phyloP scores from a whole-genome alignment of 2,797 vertebrate species.

The Hydrocynus forskahlii region DNA sequence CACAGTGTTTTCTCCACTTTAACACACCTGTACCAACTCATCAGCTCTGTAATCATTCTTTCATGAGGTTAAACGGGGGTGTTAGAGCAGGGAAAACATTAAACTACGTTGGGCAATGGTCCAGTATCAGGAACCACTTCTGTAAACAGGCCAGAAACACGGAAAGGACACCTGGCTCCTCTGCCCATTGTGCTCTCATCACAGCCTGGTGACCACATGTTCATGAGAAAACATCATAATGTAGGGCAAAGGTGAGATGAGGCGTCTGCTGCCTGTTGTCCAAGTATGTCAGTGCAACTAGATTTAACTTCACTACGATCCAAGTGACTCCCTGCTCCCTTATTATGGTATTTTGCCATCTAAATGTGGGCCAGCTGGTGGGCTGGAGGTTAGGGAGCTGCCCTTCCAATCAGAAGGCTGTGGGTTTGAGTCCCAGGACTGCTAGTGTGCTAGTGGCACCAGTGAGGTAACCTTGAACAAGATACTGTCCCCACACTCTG shows the following conservation, averaged over 20 bases:
- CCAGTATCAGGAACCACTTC: neutral
- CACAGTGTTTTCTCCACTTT: neutral
- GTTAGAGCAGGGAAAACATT: neutral
- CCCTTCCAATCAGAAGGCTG: too few relatives aligned
- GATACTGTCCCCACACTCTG: too few relatives aligned
- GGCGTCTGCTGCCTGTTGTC: neutral
- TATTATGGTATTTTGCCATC: too few relatives aligned
- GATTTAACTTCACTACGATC: neutral
- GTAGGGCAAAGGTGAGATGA: neutral
- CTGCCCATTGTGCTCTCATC: neutral
- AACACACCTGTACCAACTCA: slow-evolving; percentile 3
- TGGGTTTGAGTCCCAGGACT: too few relatives aligned
- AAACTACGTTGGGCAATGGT: neutral
- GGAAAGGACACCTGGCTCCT: slow-evolving; percentile 6
- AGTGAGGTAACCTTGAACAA: too few relatives aligned
- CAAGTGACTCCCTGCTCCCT: too few relatives aligned
- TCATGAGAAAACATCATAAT: neutral
- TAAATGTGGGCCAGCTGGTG: too few relatives aligned
- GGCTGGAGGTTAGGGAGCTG: too few relatives aligned
- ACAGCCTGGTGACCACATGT: neutral
- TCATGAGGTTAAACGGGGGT: neutral
- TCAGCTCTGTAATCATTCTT: neutral
- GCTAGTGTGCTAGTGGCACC: too few relatives aligned
- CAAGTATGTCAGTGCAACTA: neutral
- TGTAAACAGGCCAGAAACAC: neutral